Base-by-base conservation (phyloP, 2,797 vertebrate genomes). In the Chaunax sp. region DNA sequence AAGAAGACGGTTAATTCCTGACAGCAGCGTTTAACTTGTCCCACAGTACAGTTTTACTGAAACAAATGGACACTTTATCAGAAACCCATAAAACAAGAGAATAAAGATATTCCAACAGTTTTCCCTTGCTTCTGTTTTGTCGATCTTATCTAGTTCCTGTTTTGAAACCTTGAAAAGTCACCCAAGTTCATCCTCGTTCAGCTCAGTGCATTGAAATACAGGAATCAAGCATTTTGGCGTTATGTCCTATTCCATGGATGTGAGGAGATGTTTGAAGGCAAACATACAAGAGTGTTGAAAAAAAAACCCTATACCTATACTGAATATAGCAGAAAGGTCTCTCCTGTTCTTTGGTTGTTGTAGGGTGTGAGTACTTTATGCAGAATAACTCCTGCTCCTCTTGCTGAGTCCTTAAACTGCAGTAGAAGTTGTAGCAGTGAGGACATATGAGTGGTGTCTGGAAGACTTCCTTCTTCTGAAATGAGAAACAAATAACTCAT, bases 381-480 rank as follows among this genome's bases (percentile, higher is more conserved):
- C 22, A 14, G 0, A 54, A 22, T 33, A 16, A 57, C 26, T 30
- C 18, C 19, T 45, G 1, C 19, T 44, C 25, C 33, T 35, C 33
- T 40, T 16, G 12, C n/a, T 28, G 40, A 25, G 15, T 44, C 16
- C 13, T 86, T 65, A 88, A 26, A 53, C n/a, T 23, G 30, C 58
- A 50, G 62, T 19, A 3, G 52, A 15, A 20, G 22, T 57, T 23
- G 80, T 90, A 6, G 72, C 61, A 5, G 84, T 72, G 25, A 87
- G 89, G 28, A 46, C 51, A 3, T 92, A 90, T 0, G 89, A 81
- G 33, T n/a, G 75, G 19, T 60, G 44, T 16, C 67, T 62, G 13
- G 77, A 66, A 12, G 78, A 20, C 63, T 64, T 80, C 52, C 26
- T 11, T 75, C 23, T 87, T 76, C 91, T 92, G 51, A 77, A 80